Evolutionary conservation across 2,888 invertebrate genomes (phyloP).

Genomic region (Scaptomyza flava): DNA sequence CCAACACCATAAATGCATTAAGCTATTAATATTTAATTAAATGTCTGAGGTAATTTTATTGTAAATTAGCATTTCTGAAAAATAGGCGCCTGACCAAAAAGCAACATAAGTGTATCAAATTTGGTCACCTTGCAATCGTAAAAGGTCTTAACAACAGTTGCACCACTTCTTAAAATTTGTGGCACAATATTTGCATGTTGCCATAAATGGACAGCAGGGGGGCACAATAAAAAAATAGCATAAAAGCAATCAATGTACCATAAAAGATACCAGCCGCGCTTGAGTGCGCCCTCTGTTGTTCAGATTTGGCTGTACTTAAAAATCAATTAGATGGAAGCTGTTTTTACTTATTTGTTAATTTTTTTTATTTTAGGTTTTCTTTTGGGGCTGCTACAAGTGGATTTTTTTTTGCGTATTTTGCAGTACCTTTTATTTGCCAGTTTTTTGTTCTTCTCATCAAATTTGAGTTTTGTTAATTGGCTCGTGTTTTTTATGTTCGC

Average conservation of each 20-base stretch:
- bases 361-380: slow-evolving; percentile 19
- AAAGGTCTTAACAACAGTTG: slow-evolving; percentile 68
- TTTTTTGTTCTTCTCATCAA: slow-evolving; percentile 51
- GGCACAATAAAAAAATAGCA: slow-evolving; percentile 7
- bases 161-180: slow-evolving; percentile 56
- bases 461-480: slow-evolving; percentile 62
- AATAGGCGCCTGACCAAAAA: slow-evolving; percentile 55
- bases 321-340: slow-evolving; percentile 61
- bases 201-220: slow-evolving; percentile 47
- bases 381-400: neutral
- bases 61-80: slow-evolving; percentile 64
- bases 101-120: slow-evolving; percentile 6
- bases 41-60: slow-evolving; percentile 54
- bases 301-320: slow-evolving; percentile 50
- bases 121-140: slow-evolving; percentile 40
- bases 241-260: slow-evolving; percentile 11
- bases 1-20: slow-evolving; percentile 42
- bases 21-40: slow-evolving; percentile 52
- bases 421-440: slow-evolving; percentile 6
- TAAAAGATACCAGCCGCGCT: slow-evolving; percentile 8
- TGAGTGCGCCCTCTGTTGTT: slow-evolving; percentile 46
- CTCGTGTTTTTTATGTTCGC: slow-evolving; percentile 23
- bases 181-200: slow-evolving; percentile 66
- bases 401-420: slow-evolving; percentile 12
- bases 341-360: slow-evolving; percentile 35